phyloP scores from a whole-genome alignment of 2,113 vertebrate species.

The Spea multiplicata region DNA sequence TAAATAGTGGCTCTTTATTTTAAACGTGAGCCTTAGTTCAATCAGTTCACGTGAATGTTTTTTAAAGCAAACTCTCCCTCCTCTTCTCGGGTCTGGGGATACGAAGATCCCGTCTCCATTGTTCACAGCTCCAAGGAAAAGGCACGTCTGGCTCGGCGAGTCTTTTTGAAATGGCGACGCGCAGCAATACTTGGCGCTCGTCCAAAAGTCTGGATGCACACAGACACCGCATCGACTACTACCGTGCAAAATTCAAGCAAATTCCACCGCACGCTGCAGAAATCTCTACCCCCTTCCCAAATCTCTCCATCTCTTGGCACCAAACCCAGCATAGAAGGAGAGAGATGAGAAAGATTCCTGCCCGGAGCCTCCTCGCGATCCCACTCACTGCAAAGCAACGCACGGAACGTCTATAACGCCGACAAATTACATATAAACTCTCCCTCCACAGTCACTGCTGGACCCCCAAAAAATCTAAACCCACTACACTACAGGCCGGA shows the following conservation, averaged over 20 bases:
- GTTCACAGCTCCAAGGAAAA: neutral
- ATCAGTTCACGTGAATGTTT: neutral
- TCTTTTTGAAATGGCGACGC: neutral
- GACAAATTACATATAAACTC: neutral
- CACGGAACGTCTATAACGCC: neutral
- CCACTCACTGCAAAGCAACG: neutral
- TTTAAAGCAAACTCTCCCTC: neutral
- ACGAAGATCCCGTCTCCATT: neutral
- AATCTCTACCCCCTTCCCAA: neutral
- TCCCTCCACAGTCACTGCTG: too few relatives aligned
- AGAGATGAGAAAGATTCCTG: neutral
- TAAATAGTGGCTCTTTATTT: too few relatives aligned
- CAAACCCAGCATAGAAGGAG: neutral
- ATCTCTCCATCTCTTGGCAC: neutral
- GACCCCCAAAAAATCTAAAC: too few relatives aligned
- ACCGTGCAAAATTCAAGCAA: neutral
- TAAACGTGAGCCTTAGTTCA: too few relatives aligned
- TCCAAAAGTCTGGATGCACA: neutral
- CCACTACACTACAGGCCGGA: too few relatives aligned
- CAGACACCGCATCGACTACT: neutral
- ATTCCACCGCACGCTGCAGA: neutral
- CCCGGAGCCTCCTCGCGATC: neutral
- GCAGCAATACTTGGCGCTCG: neutral
- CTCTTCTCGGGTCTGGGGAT: neutral
- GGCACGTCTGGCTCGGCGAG: neutral